Conservation (phyloP, 2,113 vertebrate genomes). For the Crotalus viridis region DNA sequence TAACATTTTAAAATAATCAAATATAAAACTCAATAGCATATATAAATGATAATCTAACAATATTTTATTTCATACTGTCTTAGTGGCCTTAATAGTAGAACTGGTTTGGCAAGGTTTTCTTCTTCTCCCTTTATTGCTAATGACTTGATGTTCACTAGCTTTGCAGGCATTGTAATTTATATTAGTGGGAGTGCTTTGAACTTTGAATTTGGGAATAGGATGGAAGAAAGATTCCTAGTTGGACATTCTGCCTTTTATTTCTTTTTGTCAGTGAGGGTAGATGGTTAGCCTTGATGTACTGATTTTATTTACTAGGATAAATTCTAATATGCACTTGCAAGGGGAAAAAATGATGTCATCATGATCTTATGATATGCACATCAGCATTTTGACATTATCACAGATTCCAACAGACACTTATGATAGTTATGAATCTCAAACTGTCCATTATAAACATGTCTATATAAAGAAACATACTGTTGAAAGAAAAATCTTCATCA, state of each 20-base stretch:
- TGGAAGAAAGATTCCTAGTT: neutral
- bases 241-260: neutral
- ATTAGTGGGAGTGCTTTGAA: neutral
- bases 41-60: neutral
- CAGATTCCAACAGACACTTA: neutral
- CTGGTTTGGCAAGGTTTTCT: neutral
- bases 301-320: neutral
- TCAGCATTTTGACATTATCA: neutral
- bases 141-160: neutral
- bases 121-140: neutral
- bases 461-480: neutral
- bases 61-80: neutral
- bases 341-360: neutral
- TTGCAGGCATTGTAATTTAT: neutral
- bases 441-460: neutral
- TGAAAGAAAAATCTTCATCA: too few species aligned
- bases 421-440: neutral
- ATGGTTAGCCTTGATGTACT: neutral
- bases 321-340: neutral
- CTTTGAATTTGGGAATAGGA: neutral
- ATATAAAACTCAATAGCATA: neutral
- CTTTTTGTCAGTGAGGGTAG: neutral
- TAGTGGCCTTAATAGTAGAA: neutral
- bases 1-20: slow-evolving; percentile 16
- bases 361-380: neutral